Percentiles rank a stretch among this genome's conserved stretches.
phyloP scores from a whole-genome alignment of 1,140 invertebrate genomes.

The Sipha flava region DNA sequence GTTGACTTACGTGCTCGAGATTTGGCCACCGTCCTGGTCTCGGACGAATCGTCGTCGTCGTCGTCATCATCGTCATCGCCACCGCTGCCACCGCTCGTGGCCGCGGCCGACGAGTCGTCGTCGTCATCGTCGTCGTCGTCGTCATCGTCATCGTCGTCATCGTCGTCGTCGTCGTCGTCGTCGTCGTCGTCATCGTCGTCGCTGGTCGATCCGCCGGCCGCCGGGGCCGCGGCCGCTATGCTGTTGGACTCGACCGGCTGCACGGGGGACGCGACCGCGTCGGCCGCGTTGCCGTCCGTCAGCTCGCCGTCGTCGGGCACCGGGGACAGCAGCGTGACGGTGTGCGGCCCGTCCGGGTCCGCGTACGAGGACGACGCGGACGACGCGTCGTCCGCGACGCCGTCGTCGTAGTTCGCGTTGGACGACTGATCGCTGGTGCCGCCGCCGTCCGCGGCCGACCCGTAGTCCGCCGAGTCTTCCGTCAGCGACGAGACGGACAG shows the following conservation, averaged over 20 bases:
- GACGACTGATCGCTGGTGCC: background rate
- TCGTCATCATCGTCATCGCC: background rate
- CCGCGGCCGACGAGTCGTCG: background rate
- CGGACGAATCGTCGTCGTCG: background rate
- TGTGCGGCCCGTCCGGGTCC: background rate
- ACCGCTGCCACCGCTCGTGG: background rate
- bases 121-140: slow-evolving; percentile 20
- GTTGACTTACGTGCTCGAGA: background rate
- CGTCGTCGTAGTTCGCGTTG: background rate
- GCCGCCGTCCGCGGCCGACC: background rate
- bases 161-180: slow-evolving; percentile 24
- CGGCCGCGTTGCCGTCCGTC: background rate
- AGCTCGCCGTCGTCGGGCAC: background rate
- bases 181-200: slow-evolving; percentile 18
- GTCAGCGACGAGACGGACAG: background rate
- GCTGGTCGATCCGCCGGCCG: background rate
- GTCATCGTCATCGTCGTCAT: background rate
- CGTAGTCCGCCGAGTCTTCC: background rate
- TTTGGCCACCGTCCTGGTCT: background rate
- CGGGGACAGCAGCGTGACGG: slow-evolving; percentile 8
- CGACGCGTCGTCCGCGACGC: background rate
- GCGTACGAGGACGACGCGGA: background rate
- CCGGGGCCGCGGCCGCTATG: background rate
- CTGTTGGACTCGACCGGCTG: background rate
- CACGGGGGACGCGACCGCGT: background rate